These are phyloP conservation scores for Phoenicopterus ruber DNA, from an alignment of 2,113 vertebrate genomes.

Conservation along the genomic window DNA sequence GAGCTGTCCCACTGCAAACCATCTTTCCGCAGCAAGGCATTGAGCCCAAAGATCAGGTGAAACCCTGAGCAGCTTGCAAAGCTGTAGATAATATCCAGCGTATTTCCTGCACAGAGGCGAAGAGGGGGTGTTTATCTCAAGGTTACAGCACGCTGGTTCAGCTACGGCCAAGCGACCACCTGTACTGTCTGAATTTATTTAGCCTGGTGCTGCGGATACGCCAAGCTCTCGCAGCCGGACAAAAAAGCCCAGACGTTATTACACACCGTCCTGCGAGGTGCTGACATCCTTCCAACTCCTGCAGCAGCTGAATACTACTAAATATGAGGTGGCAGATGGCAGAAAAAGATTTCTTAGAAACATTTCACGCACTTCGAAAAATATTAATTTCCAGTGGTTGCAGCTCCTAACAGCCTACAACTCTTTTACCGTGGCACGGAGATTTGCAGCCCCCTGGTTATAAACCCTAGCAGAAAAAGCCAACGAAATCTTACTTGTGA, in stretches of 20 bases:
- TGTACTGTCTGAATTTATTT: background rate
- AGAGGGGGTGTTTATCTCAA: background rate
- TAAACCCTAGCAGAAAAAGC: background rate
- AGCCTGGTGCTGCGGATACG: background rate
- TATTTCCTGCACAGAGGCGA: slow-evolving; percentile 69
- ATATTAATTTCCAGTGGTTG: background rate
- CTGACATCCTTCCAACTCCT: background rate
- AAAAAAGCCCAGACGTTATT: background rate
- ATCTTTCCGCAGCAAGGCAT: slow-evolving; percentile 82
- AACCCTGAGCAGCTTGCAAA: slow-evolving; percentile 86
- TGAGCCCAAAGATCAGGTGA: slow-evolving; percentile 92
- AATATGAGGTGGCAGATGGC: background rate
- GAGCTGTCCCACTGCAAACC: slow-evolving; percentile 84
- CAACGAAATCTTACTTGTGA: slow-evolving; percentile 69
- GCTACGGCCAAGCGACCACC: background rate
- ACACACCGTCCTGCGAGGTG: background rate
- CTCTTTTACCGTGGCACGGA: fast-evolving
- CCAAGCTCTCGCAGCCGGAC: background rate
- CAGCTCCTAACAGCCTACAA: background rate
- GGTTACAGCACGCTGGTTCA: fast-evolving
- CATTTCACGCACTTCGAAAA: background rate
- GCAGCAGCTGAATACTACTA: background rate
- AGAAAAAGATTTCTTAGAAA: background rate
- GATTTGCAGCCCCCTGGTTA: background rate
- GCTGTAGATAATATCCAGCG: slow-evolving; percentile 83